A percentile compares a stretch with the other conserved stretches of the same genome.
Evolutionary conservation across 2,888 invertebrate species (phyloP).

Genomic region (Lagria hirta): DNA sequence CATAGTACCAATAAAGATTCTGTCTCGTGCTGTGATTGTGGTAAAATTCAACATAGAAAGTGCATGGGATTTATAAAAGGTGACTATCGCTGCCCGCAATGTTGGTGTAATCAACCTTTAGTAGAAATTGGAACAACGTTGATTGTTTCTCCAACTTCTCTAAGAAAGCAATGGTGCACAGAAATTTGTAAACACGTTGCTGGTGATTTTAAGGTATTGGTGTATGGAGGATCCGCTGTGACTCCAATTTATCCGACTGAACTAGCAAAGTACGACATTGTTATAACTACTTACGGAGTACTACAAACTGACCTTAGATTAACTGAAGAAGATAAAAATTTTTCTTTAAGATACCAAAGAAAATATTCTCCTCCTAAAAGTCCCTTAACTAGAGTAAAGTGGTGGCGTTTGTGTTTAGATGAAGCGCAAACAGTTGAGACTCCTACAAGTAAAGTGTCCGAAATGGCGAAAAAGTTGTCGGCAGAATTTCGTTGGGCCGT

Average conservation of each 20-base stretch:
- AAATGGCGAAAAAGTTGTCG: slow-evolving; percentile 62
- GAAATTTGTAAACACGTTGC: slow-evolving; percentile 67
- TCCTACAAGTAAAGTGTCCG: slow-evolving; percentile 59
- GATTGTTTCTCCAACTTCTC: slow-evolving; percentile 69
- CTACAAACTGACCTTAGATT: slow-evolving; percentile 65
- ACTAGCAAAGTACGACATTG: slow-evolving; percentile 67
- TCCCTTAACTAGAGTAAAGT: slow-evolving; percentile 68
- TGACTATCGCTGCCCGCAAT: slow-evolving; percentile 65
- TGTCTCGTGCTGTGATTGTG: slow-evolving; percentile 60
- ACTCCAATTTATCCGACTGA: slow-evolving; percentile 64
- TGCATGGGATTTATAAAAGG: slow-evolving; percentile 61
- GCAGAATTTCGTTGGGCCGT: slow-evolving; percentile 72
- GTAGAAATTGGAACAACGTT: slow-evolving; percentile 65
- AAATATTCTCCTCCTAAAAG: slow-evolving; percentile 65
- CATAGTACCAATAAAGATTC: slow-evolving; percentile 34
- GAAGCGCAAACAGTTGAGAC: slow-evolving; percentile 80
- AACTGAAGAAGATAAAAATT: slow-evolving; percentile 55
- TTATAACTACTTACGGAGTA: slow-evolving; percentile 71
- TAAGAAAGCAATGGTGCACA: slow-evolving; percentile 71
- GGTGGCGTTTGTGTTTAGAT: slow-evolving; percentile 78
- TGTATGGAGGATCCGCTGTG: slow-evolving; percentile 56
- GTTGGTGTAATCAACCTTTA: slow-evolving; percentile 60
- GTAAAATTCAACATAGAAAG: slow-evolving; percentile 61
- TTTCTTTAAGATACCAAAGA: slow-evolving; percentile 54
- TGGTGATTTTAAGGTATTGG: slow-evolving; percentile 56